Conservation (phyloP, 2,113 vertebrate genomes). For the Abramis brama region DNA sequence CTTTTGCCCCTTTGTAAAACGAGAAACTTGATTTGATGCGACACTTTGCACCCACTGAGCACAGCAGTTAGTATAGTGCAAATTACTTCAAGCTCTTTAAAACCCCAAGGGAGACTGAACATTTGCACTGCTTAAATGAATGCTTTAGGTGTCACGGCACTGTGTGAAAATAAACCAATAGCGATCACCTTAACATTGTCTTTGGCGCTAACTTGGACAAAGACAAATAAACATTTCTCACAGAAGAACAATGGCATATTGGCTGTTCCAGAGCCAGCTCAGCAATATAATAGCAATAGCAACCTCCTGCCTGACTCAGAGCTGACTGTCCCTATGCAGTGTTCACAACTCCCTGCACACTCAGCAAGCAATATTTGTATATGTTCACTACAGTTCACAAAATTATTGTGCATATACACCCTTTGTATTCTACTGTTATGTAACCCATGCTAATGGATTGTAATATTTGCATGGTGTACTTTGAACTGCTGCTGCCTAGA, state of each 20-base stretch:
- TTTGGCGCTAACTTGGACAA: constrained; percentile 3
- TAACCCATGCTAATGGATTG: neutral
- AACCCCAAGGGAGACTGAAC: neutral
- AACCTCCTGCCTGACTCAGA: constrained; percentile 12
- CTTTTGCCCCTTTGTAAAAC: neutral
- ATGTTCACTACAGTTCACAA: neutral
- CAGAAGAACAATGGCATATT: constrained; percentile 37
- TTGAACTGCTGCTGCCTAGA: constrained; percentile 7
- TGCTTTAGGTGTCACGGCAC: neutral
- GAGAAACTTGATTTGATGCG: neutral
- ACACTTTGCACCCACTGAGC: neutral
- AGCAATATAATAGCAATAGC: constrained; percentile 16
- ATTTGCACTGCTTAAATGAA: constrained; percentile 16
- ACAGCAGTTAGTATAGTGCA: neutral
- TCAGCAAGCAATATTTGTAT: neutral
- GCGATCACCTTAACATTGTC: constrained; percentile 32
- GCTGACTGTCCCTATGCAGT: neutral
- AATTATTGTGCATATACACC: neutral
- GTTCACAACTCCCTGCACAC: neutral
- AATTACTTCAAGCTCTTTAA: constrained; percentile 17
- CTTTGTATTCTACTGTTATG: neutral
- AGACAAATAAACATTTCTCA: constrained; percentile 39
- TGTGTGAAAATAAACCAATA: neutral
- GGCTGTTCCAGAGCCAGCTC: neutral
- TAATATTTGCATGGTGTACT: neutral